phyloP scores from a whole-genome alignment of 2,797 vertebrate genomes.

The Nyctalus aviator region DNA sequence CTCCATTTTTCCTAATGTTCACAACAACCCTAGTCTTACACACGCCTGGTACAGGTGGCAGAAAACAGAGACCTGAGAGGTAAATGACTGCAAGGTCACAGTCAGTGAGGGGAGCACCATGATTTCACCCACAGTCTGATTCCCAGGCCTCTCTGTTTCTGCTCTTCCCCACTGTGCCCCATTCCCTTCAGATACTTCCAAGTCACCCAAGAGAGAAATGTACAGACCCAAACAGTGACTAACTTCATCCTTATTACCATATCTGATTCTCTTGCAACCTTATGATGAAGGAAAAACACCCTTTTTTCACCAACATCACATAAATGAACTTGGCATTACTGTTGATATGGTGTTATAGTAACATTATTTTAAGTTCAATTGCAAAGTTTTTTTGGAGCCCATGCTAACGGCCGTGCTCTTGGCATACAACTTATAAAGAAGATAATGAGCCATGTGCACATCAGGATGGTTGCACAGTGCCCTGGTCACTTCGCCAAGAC shows the following conservation, averaged over 20 bases:
- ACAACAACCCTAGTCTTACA: neutral
- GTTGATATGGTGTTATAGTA: neutral
- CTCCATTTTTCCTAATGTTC: neutral
- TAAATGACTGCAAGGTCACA: neutral
- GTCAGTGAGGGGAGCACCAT: rapidly evolving
- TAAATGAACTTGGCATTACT: neutral
- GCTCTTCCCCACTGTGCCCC: neutral
- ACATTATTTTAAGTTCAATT: constrained; percentile 32
- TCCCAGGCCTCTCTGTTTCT: neutral
- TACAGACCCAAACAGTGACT: rapidly evolving
- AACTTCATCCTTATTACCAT: neutral
- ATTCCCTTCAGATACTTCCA: neutral
- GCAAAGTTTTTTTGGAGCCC: neutral
- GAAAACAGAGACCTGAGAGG: neutral
- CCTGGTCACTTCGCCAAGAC: neutral
- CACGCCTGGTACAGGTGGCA: neutral
- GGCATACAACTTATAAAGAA: neutral
- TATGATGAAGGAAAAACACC: neutral
- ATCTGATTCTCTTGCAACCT: neutral
- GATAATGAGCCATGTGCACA: neutral
- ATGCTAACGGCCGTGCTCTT: neutral
- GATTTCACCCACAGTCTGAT: neutral
- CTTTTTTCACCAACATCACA: neutral
- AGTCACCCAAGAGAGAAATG: neutral
- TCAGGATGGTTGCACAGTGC: neutral